Percentiles rank a stretch among this genome's conserved stretches.
phyloP scores from a whole-genome alignment of 2,888 invertebrate genomes.

The Drosophila mimetica region DNA sequence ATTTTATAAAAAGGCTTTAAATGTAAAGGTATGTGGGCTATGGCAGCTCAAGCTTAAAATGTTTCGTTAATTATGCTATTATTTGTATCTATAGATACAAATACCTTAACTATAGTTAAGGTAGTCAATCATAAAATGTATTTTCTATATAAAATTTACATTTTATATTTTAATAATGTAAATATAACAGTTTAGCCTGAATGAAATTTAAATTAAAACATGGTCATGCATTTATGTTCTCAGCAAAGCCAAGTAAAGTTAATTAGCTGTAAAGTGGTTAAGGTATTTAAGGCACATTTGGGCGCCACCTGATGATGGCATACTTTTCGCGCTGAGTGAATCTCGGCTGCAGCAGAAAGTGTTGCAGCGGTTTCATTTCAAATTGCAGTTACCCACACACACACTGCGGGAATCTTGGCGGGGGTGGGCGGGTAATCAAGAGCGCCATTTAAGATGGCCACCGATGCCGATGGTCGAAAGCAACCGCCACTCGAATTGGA shows the following conservation, averaged over 20 bases:
- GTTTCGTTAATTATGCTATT: no score
- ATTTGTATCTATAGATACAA: no score
- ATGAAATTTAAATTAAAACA: neutral
- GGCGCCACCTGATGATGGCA: conserved; percentile 28
- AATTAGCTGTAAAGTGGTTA: neutral
- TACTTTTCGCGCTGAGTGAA: conserved; percentile 12
- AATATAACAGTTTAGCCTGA: no score
- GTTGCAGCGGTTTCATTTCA: conserved; percentile 31
- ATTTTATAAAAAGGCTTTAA: no score
- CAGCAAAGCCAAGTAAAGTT: neutral
- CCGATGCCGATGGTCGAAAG: conserved; percentile 56
- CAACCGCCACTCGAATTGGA: conserved; percentile 74
- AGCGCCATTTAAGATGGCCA: conserved; percentile 57
- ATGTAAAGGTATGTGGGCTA: no score
- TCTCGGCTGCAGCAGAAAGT: conserved; percentile 53
- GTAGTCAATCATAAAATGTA: no score
- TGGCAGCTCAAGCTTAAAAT: no score
- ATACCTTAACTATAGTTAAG: no score
- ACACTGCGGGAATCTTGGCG: neutral
- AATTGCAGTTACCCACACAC: conserved; percentile 9
- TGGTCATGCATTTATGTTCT: neutral
- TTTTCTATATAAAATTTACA: no score
- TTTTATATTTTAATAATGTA: no score
- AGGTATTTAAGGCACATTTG: conserved; percentile 8
- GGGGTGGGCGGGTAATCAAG: conserved; percentile 42